Percentiles rank a stretch among this genome's conserved stretches.
Evolutionary conservation across 2,888 invertebrate genomes (phyloP).

Genomic region (Meghimatium bilineatum): DNA sequence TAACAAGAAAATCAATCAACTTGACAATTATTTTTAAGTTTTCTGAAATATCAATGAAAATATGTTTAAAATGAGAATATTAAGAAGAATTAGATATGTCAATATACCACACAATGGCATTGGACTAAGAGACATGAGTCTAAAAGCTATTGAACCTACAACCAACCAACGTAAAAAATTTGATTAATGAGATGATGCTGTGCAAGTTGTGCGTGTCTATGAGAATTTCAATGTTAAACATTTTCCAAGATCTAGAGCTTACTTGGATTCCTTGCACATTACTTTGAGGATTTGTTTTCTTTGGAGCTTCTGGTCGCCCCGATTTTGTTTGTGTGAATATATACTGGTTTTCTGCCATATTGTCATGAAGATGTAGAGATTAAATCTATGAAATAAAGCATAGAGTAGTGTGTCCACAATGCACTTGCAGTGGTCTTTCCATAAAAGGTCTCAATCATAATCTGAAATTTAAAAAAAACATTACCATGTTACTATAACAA

Average conservation of each 20-base stretch:
- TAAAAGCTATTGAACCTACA: no score
- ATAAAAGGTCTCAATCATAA: not conserved
- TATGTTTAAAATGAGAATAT: no score
- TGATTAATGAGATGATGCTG: not conserved
- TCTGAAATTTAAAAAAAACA: not conserved
- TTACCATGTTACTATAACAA: no score
- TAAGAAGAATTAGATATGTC: no score
- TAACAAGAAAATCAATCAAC: no score
- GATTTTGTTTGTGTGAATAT: not conserved
- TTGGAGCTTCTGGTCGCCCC: not conserved
- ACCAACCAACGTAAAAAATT: not conserved
- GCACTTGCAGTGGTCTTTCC: not conserved
- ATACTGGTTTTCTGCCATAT: not conserved
- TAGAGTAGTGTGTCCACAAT: not conserved
- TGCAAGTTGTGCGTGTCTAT: not conserved
- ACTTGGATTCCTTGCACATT: not conserved
- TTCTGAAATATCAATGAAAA: no score
- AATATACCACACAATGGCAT: no score
- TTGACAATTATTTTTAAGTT: no score
- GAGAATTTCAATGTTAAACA: not conserved
- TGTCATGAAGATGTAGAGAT: not conserved
- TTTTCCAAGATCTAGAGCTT: not conserved
- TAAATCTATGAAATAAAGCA: not conserved
- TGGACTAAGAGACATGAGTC: no score
- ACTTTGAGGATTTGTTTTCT: not conserved